These are phyloP conservation scores for Bombus polaris DNA, from an alignment of 1,140 invertebrate species.

Conservation along the genomic window DNA sequence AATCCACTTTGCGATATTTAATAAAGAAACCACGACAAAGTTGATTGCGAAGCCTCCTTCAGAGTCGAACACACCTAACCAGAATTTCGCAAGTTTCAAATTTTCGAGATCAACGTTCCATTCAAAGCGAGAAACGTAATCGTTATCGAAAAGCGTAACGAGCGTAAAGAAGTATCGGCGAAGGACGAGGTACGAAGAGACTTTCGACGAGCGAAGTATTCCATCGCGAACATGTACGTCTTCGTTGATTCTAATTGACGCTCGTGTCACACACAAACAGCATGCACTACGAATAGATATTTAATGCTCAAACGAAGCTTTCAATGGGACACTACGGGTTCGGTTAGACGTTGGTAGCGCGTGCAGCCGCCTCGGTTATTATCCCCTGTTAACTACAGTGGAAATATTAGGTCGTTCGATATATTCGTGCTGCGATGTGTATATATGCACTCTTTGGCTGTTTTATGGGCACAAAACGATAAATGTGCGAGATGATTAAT, in stretches of 20 bases:
- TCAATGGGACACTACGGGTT: constrained; percentile 32
- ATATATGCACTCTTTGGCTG: background rate
- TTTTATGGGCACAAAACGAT: background rate
- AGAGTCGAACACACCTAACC: background rate
- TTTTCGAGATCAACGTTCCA: background rate
- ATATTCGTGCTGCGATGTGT: background rate
- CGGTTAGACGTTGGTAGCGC: background rate
- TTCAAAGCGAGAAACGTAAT: background rate
- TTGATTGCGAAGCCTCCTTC: background rate
- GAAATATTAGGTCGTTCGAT: constrained; percentile 6
- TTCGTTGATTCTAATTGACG: background rate
- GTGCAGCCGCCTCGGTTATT: constrained; percentile 27
- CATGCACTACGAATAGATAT: constrained; percentile 42
- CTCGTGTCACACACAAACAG: background rate
- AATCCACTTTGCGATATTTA: background rate
- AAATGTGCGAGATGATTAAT: background rate
- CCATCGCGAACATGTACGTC: background rate
- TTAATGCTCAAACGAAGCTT: constrained; percentile 36
- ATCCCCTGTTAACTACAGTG: background rate
- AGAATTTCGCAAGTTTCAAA: background rate
- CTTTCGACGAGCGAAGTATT: too few species aligned
- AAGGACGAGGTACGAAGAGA: too few species aligned
- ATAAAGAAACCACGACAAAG: background rate
- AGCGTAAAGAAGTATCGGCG: background rate
- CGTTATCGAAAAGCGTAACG: background rate